Evolutionary conservation across 1,140 invertebrate species (phyloP).

Genomic region (Glomeris maerens): DNA sequence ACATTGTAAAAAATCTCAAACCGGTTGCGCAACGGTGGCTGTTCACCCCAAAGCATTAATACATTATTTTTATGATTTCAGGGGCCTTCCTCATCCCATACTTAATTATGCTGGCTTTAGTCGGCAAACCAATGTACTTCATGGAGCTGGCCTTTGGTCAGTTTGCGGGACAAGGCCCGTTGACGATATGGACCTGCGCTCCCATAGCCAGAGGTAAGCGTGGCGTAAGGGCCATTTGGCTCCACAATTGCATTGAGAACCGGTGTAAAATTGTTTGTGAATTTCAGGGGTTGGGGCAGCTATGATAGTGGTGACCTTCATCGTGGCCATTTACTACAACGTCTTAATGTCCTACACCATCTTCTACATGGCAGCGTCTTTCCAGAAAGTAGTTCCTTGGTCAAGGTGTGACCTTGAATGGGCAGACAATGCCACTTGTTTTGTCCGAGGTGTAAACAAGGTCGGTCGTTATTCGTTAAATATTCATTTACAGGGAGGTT

Average conservation of each 20-base stretch:
- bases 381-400: conserved; percentile 33
- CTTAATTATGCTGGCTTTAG: conserved; percentile 54
- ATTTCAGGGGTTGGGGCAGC: conserved; percentile 59
- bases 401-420: conserved; percentile 42
- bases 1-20: too few relatives aligned
- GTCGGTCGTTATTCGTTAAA: too few relatives aligned
- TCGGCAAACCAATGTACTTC: conserved; percentile 63
- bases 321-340: conserved; percentile 62
- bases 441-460: conserved; percentile 23
- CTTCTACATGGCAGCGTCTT: conserved; percentile 53
- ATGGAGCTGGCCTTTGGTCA: conserved; percentile 41
- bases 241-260: too few relatives aligned
- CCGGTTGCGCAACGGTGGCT: too few relatives aligned
- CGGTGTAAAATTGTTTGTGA: too few relatives aligned
- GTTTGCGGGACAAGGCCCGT: conserved; percentile 35
- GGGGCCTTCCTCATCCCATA: conserved; percentile 68
- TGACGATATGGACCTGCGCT: conserved; percentile 34
- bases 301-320: conserved; percentile 50
- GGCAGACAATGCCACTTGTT: conserved; percentile 32
- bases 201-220: conserved; percentile 33
- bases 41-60: too few relatives aligned
- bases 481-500: too few relatives aligned
- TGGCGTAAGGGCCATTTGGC: too few relatives aligned
- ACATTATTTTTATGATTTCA: conserved; percentile 29
- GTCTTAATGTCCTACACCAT: conserved; percentile 61